phyloP scores from a whole-genome alignment of 2,113 vertebrate genomes.

The Peucedramus taeniatus region DNA sequence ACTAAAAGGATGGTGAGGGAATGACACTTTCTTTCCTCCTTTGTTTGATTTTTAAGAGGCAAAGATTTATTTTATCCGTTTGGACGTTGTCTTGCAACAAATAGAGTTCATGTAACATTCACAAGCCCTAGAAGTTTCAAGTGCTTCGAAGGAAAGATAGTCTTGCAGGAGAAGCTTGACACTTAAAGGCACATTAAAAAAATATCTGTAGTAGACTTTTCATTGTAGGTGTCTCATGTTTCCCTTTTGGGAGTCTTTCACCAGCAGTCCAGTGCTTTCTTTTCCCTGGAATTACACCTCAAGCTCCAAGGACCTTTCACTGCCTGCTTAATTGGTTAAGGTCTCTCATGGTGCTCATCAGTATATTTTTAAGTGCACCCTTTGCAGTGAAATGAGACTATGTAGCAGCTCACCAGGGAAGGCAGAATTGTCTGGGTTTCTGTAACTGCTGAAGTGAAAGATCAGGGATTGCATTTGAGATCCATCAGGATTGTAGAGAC shows the following conservation, averaged over 20 bases:
- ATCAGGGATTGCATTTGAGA: not conserved
- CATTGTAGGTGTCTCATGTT: not conserved
- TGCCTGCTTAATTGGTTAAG: not conserved
- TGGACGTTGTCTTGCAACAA: not conserved
- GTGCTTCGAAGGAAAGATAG: not conserved
- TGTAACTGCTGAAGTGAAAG: not conserved
- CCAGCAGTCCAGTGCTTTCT: not conserved
- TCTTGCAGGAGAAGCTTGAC: not conserved
- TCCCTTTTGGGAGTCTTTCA: not conserved
- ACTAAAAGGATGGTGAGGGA: not conserved
- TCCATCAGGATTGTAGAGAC: not conserved
- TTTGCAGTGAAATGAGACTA: not conserved
- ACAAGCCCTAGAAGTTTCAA: not conserved
- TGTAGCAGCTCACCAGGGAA: not conserved
- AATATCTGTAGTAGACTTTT: not conserved
- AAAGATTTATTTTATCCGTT: not conserved
- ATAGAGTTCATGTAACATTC: not conserved
- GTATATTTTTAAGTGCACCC: not conserved
- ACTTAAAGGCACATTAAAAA: not conserved
- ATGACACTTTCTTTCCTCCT: not conserved
- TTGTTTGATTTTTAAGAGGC: not conserved
- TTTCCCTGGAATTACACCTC: not conserved
- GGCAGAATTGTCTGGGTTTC: not conserved
- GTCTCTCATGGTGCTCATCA: not conserved
- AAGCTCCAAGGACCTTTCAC: not conserved